Conservation (phyloP, 2,113 vertebrate genomes). For the Corythoichthys haematopterus region DNA sequence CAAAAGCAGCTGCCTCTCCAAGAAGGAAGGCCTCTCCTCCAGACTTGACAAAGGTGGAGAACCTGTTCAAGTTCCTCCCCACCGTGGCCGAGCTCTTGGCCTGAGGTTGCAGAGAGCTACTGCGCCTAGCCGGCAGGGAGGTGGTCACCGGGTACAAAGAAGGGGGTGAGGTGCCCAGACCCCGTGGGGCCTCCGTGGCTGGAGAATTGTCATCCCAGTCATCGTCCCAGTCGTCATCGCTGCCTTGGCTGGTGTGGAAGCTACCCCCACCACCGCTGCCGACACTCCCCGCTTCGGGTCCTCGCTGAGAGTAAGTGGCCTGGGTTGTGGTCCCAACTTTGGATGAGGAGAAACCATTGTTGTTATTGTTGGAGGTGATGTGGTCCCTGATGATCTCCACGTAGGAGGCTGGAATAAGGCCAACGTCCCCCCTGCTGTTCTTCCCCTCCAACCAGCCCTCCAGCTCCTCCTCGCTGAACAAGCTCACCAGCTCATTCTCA, state of each 20-base stretch:
- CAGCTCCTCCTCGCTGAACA: constrained; percentile 88
- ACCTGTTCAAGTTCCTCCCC: constrained; percentile 92
- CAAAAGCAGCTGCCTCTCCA: constrained; percentile 84
- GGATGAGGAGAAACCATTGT: constrained; percentile 49
- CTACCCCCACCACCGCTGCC: constrained; percentile 38
- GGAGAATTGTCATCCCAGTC: constrained; percentile 90
- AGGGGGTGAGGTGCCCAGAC: constrained; percentile 58
- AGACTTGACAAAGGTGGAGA: constrained; percentile 94
- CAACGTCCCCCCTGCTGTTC: constrained; percentile 87
- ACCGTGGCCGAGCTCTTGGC: constrained; percentile 88
- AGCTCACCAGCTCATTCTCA: constrained; percentile 85
- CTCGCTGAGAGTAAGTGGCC: constrained; percentile 53
- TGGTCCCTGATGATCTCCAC: constrained; percentile 81
- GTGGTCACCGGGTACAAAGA: constrained; percentile 72
- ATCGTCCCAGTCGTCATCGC: constrained; percentile 95
- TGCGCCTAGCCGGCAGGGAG: constrained; percentile 63
- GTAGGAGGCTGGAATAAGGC: constrained; percentile 92
- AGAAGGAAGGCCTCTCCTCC: constrained; percentile 94
- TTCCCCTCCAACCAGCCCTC: constrained; percentile 92
- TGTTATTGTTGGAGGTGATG: constrained; percentile 50
- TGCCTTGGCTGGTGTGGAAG: constrained; percentile 82
- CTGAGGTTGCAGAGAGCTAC: constrained; percentile 54
- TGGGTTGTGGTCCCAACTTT: constrained; percentile 54
- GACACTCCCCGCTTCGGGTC: constrained; percentile 21
- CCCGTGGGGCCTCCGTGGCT: constrained; percentile 69